These are phyloP conservation scores for Hesperophylax magnus DNA, from an alignment of 1,140 invertebrate species.

Conservation along the genomic window DNA sequence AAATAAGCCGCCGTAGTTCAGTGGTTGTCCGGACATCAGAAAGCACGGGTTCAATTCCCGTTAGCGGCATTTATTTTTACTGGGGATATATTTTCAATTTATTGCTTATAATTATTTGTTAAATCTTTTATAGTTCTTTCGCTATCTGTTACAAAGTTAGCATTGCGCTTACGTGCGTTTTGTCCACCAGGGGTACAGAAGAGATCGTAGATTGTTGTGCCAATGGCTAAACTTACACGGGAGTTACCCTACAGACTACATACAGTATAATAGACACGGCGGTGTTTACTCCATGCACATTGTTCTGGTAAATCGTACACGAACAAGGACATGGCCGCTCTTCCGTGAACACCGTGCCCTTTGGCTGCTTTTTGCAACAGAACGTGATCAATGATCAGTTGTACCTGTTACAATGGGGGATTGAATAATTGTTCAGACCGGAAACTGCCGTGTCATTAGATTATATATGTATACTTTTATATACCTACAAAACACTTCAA, in stretches of 20 bases:
- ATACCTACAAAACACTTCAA: no score
- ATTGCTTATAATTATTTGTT: no score
- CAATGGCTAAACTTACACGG: not conserved
- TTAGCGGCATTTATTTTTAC: no score
- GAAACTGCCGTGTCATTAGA: not conserved
- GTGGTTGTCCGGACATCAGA: no score
- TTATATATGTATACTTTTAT: no score
- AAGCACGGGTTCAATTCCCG: no score
- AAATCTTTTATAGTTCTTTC: no score
- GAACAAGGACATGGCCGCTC: slow-evolving; percentile 50
- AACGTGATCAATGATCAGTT: not conserved
- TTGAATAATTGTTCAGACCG: not conserved
- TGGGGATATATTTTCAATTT: no score
- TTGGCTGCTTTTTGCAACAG: slow-evolving; percentile 3
- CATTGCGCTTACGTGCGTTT: not conserved
- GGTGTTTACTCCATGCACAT: not conserved
- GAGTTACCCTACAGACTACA: not conserved
- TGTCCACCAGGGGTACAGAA: not conserved
- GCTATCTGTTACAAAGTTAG: no score
- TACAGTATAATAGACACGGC: not conserved
- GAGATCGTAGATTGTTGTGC: not conserved
- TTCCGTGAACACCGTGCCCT: slow-evolving; percentile 52
- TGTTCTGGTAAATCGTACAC: not conserved
- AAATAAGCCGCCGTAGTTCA: no score
- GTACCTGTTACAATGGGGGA: not conserved